Evolutionary conservation across 1,140 invertebrate genomes (phyloP).

Genomic region (Drosophila pallidifrons): DNA sequence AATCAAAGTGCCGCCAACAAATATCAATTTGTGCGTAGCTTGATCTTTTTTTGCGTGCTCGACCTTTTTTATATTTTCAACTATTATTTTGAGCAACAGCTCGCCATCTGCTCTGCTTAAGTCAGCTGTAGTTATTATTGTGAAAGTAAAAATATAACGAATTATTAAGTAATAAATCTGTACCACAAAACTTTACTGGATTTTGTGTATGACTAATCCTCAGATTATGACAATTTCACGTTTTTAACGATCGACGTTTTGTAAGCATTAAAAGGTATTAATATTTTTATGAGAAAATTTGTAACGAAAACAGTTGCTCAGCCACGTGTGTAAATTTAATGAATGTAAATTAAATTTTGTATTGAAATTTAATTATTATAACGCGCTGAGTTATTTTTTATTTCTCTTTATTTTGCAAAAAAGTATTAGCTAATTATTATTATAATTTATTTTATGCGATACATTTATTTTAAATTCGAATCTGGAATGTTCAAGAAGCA

Average conservation of each 20-base stretch:
- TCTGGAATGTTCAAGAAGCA: too few species aligned
- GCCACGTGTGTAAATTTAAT: too few species aligned
- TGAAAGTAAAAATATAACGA: not conserved
- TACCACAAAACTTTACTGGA: not conserved
- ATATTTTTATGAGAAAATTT: not conserved
- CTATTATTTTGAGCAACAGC: not conserved
- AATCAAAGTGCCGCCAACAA: slow-evolving; percentile 72
- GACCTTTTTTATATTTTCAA: slow-evolving; percentile 22
- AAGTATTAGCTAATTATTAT: too few species aligned
- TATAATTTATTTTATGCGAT: too few species aligned
- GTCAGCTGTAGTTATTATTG: not conserved
- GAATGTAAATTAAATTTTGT: too few species aligned
- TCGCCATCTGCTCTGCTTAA: not conserved
- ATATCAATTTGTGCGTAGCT: slow-evolving; percentile 40
- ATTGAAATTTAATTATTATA: too few species aligned
- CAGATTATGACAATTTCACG: not conserved
- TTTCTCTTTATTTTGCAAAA: too few species aligned
- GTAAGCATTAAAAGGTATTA: not conserved
- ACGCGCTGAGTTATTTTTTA: too few species aligned
- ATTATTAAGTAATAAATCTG: slow-evolving; percentile 12
- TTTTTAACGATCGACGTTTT: not conserved
- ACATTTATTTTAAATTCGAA: too few species aligned
- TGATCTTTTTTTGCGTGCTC: slow-evolving; percentile 28
- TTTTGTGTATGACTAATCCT: not conserved
- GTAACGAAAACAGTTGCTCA: not conserved